Conservation (phyloP, 1,140 invertebrate species). For the Temnothorax curvispinosus region DNA sequence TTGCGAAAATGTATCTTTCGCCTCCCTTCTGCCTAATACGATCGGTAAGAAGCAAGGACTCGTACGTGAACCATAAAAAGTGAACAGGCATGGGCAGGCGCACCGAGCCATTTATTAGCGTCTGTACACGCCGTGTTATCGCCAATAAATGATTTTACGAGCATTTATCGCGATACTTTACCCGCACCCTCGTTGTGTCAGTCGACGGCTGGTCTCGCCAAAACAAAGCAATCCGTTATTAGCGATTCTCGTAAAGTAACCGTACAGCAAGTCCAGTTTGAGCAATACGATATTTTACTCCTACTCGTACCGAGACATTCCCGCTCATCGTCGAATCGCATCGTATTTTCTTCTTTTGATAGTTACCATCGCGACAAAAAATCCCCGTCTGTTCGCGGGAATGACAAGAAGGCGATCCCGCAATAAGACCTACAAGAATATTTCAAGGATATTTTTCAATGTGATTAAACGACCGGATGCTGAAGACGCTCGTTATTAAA, state of each 20-base stretch:
- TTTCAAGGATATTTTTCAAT: conserved; percentile 6
- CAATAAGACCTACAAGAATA: background rate
- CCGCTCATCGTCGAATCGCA: background rate
- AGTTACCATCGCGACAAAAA: background rate
- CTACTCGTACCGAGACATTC: background rate
- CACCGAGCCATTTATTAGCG: conserved; percentile 31
- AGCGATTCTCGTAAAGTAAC: conserved; percentile 31
- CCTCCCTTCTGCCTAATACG: background rate
- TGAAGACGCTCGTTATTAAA: conserved; percentile 34
- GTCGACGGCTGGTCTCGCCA: conserved; percentile 11
- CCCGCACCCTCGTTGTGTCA: background rate
- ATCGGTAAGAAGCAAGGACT: conserved; percentile 14
- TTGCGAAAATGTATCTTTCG: background rate
- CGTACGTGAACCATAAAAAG: conserved; percentile 52
- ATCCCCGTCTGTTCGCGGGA: background rate
- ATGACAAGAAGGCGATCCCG: background rate
- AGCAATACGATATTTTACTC: conserved; percentile 25
- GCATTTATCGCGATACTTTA: conserved; percentile 60
- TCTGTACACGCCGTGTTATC: conserved; percentile 53
- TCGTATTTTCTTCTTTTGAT: background rate
- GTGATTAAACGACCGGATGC: conserved; percentile 11
- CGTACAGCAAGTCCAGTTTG: conserved; percentile 10
- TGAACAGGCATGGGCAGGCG: background rate
- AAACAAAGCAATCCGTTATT: conserved; percentile 46
- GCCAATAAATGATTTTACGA: conserved; percentile 62